These are phyloP conservation scores for Formica exsecta DNA, from an alignment of 1,140 invertebrate genomes.

Conservation along the genomic window DNA sequence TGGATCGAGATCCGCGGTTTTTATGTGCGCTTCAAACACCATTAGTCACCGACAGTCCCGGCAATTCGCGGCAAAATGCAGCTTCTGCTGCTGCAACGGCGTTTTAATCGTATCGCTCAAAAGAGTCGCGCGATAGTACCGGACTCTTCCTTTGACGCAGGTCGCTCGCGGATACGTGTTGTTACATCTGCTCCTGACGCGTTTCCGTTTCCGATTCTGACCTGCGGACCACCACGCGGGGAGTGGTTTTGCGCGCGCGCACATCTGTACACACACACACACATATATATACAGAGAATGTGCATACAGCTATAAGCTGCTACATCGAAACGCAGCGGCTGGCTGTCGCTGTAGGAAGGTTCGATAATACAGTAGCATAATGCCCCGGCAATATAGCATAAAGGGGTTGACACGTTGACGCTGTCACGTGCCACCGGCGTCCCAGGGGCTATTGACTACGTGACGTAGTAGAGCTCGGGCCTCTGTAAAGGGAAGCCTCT, in stretches of 20 bases:
- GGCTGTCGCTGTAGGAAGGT: slow-evolving; percentile 67
- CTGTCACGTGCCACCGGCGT: slow-evolving; percentile 76
- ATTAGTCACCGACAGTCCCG: slow-evolving; percentile 30
- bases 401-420: slow-evolving; percentile 77
- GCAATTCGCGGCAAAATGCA: slow-evolving; percentile 13
- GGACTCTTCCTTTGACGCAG: slow-evolving; percentile 55
- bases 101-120: slow-evolving; percentile 40
- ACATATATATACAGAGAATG: neutral
- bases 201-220: slow-evolving; percentile 70
- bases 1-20: neutral
- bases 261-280: neutral
- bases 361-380: slow-evolving; percentile 77
- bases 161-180: slow-evolving; percentile 63
- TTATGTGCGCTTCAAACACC: neutral
- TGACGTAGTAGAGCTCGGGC: slow-evolving; percentile 61
- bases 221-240: slow-evolving; percentile 32
- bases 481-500: slow-evolving; percentile 54
- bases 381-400: slow-evolving; percentile 75
- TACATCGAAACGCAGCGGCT: slow-evolving; percentile 57
- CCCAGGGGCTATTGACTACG: slow-evolving; percentile 75
- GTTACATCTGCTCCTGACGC: slow-evolving; percentile 69
- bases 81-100: slow-evolving; percentile 26
- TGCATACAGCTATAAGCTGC: slow-evolving; percentile 20
- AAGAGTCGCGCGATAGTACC: slow-evolving; percentile 34
- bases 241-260: neutral